Evolutionary conservation across 2,888 invertebrate genomes (phyloP), one percentile per base, ranked within the genome.

Genomic region (Catotricha subobsoleta): DNA sequence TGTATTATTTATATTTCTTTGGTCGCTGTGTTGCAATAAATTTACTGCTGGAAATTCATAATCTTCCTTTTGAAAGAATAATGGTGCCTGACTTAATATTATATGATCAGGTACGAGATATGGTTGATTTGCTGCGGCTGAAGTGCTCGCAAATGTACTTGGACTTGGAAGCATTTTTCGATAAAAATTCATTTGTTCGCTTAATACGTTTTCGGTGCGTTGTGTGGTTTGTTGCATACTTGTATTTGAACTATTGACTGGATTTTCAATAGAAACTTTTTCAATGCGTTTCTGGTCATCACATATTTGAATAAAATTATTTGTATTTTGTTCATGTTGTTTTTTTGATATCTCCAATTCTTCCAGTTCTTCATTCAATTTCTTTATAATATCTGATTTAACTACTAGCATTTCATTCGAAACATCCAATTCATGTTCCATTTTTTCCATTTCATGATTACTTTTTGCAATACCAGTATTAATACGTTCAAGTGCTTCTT

Each of bases 381-480:
- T 65, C 40, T 72, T 71, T 8, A 73, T 53, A 1, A 71, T 48
- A 47, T 68, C 65, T 55, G 70, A 59, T 52, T 71, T 64, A 40
- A 59, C 62, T 50, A 69, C 67, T 25, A 73, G 55, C 48, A 71
- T 68, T 45, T 61, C 63, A 45, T 71, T 68, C 16, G 69, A 63
- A 49, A 58, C 60, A 39, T 64, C 58, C 43, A 73, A 49, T 48
- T 69, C 70, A 2, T 57, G 52, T 15, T 67, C 67, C 35, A 69
- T 67, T 16, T 61, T 59, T 47, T 69, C 64, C 58, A 73, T 70
- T 50, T 72, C 70, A 48, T 63, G 62, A 39, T 65, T 59, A 6
- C 69, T 67, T 28, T 52, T 55, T 2, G 66, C 60, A 49, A 73
- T 50, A 34, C 69, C 67, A 35, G 65, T 62, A 45, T 72, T 70